Base-by-base conservation (phyloP, 2,797 vertebrate genomes). In the Gambusia yucatana region DNA sequence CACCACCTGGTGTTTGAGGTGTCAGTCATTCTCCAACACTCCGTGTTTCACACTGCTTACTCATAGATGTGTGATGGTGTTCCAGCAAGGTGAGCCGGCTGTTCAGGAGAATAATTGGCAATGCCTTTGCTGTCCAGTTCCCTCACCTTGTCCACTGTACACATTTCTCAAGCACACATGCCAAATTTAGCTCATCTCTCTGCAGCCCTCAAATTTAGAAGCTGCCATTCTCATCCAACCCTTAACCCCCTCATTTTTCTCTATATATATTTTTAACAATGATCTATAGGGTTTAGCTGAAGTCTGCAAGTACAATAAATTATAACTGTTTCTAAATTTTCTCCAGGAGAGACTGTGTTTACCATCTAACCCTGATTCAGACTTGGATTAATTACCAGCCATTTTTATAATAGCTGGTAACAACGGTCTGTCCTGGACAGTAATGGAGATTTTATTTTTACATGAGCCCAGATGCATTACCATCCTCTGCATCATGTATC, bases 361-460 rank as follows among this genome's bases (percentile, higher is more conserved):
- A 79, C 87, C 46, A 77, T 82, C 83, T 77, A 76, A 59, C 76
- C 77, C 52, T 57, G 39, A 79, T 69, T 55, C 48, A 75, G 84
- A 79, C 70, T 22, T 84, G 90, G 89, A 93, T 91, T 90, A 86
- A 91, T 74, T 72, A 72, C 44, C 81, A 72, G 36, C 13, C 76
- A 84, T 90, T 91, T 91, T 79, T 77, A 87, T 84, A 81, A 77
- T 77, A 84, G 80, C 80, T 77, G 70, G 79, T 89, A 89, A 92
- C 91, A 93, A 87, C 89, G 88, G 87, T 73, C 73, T 63, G 63
- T 78, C 77, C 47, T 39, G 77, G 80, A 83, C 84, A 92, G 70
- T 30, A 87, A 93, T 90, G 81, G 79, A 78, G 78, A 87, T 88
- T 93, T 94, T 91, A 92, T 90, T 94, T 93, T 93, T 92, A 90